A percentile compares a stretch with the other conserved stretches of the same genome.
phyloP scores from a whole-genome alignment of 2,797 vertebrate genomes.

The Neoniphon sammara region DNA sequence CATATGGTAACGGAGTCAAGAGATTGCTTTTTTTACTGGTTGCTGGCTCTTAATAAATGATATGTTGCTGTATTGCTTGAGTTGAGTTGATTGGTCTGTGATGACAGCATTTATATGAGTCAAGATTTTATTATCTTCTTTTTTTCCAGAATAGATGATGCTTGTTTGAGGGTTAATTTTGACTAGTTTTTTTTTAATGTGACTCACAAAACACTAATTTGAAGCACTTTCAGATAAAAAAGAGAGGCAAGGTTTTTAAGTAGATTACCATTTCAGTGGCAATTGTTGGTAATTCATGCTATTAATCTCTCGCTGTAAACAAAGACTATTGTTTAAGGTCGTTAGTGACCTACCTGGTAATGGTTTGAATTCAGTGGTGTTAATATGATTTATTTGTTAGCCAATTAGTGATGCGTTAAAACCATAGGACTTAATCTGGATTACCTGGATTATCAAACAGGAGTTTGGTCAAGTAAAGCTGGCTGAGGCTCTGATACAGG shows the following conservation, averaged over 20 bases:
- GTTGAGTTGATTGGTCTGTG: not conserved
- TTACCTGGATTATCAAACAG: slow-evolving; percentile 1
- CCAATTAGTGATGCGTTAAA: slow-evolving; percentile 5
- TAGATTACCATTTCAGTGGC: not conserved
- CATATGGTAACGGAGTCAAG: not conserved
- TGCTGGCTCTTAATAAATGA: not conserved
- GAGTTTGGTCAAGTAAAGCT: slow-evolving; percentile 1
- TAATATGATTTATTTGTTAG: slow-evolving; percentile 4
- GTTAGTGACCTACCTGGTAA: not conserved
- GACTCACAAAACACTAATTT: not conserved
- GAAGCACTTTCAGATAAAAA: not conserved
- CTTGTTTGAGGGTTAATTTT: not conserved
- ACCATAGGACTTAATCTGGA: not conserved
- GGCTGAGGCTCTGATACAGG: not conserved
- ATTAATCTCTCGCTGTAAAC: not conserved
- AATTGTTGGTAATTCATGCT: not conserved
- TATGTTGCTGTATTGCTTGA: not conserved
- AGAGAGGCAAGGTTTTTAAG: not conserved
- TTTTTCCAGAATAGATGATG: not conserved
- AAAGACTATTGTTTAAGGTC: not conserved
- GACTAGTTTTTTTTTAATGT: not conserved
- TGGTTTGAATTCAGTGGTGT: slow-evolving; percentile 6
- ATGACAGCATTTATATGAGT: not conserved
- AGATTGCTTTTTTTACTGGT: not conserved
- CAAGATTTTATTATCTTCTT: not conserved